Conservation (phyloP, 30 jellyfish, hydroid and myxozoan genomes). For the Phacellophora camtschatica region DNA sequence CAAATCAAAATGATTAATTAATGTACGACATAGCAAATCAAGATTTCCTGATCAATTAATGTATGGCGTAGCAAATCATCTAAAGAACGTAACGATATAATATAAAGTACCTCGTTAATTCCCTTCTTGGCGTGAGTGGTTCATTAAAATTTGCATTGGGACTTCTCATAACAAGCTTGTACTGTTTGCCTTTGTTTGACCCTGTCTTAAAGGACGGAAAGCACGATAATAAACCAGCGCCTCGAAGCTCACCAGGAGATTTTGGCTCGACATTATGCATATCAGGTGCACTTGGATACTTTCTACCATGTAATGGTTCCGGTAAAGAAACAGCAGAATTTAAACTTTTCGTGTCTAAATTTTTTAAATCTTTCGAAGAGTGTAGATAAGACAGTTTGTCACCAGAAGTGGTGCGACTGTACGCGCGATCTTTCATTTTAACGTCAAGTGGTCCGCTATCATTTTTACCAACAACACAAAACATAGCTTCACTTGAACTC, state of each 20-base stretch:
- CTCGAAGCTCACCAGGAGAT: slow-evolving; percentile 67
- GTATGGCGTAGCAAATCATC: too few species aligned
- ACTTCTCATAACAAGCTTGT: slow-evolving; percentile 66
- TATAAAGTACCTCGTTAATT: slow-evolving; percentile 34
- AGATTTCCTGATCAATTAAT: too few species aligned
- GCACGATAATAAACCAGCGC: slow-evolving; percentile 68
- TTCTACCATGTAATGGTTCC: not conserved
- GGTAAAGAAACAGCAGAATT: slow-evolving; percentile 1
- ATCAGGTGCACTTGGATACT: slow-evolving; percentile 33
- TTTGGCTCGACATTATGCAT: slow-evolving; percentile 23
- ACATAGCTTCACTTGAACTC: slow-evolving; percentile 17
- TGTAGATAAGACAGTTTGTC: not conserved
- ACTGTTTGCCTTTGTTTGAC: slow-evolving; percentile 72
- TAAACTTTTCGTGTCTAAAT: not conserved
- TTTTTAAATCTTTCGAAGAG: not conserved
- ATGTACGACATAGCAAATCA: too few species aligned
- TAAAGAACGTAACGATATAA: too few species aligned
- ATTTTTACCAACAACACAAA: slow-evolving; percentile 59
- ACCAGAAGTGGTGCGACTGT: not conserved
- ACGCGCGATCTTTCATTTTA: not conserved
- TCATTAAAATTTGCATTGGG: slow-evolving; percentile 15
- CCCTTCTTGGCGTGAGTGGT: not conserved
- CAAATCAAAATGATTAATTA: too few species aligned
- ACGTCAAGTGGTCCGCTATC: slow-evolving; percentile 21
- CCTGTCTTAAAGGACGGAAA: slow-evolving; percentile 93